These are phyloP conservation scores for Dreissena polymorpha DNA, from an alignment of 1,140 invertebrate genomes.

Conservation along the genomic window DNA sequence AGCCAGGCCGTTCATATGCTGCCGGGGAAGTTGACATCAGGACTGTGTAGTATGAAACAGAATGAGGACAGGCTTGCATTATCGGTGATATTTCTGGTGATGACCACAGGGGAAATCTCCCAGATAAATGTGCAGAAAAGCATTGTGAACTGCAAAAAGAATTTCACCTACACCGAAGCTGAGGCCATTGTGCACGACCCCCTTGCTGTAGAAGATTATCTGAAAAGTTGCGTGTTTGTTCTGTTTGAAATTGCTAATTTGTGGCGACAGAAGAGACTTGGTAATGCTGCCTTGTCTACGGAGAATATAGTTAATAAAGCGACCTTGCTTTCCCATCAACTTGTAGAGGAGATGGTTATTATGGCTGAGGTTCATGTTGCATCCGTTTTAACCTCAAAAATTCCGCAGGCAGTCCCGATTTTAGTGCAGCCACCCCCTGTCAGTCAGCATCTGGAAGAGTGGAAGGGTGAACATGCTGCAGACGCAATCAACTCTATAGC, in stretches of 20 bases:
- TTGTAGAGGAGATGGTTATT: conserved; percentile 72
- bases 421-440: conserved; percentile 65
- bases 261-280: conserved; percentile 67
- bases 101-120: conserved; percentile 63
- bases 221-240: conserved; percentile 69
- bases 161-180: conserved; percentile 66
- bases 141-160: conserved; percentile 69
- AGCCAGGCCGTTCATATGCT: conserved; percentile 77
- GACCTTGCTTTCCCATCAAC: conserved; percentile 57
- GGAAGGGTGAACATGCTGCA: conserved; percentile 66
- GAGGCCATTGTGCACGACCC: conserved; percentile 68
- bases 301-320: conserved; percentile 52
- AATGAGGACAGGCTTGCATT: conserved; percentile 73
- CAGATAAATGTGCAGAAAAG: conserved; percentile 57
- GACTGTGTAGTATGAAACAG: conserved; percentile 78
- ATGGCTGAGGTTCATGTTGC: conserved; percentile 71
- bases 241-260: conserved; percentile 66
- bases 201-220: conserved; percentile 62
- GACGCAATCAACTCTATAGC: conserved; percentile 73
- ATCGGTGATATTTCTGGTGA: conserved; percentile 71
- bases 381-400: conserved; percentile 60
- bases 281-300: conserved; percentile 65
- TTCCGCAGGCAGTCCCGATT: conserved; percentile 66
- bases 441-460: conserved; percentile 58
- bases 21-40: conserved; percentile 74